Base-by-base conservation (phyloP, 2,888 invertebrate species). In the Sphaeridia pumilis region DNA sequence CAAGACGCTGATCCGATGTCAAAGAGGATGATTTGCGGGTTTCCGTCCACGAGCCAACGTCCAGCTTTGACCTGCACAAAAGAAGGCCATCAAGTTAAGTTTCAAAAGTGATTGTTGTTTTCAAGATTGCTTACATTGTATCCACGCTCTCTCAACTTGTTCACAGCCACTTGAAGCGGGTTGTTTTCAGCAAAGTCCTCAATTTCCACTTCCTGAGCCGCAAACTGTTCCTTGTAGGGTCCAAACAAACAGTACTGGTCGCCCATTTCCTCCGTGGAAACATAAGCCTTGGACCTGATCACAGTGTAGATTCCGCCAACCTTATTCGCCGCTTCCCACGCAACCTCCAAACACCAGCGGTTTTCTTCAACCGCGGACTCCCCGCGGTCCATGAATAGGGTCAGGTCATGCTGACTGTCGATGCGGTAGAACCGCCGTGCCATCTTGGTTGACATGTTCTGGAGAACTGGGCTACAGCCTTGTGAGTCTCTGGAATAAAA, bases 261-360 rank as follows among this genome's bases (percentile, higher is more conserved):
- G 0, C 98, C 98, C 79, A 97, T 81, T 74, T 99, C 98, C 69
- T 95, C 95, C 0, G 89, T 88, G 1, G 93, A 93, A 0, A 95
- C 86, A 67, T 83, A 92, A 0, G 98, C 94, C 72, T 99, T 99
- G 0, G 95, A 94, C 63, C 95, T 78, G 60, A 99, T 93, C 1
- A 99, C 98, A 0, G 97, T 98, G 72, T 99, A 98, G 68, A 99
- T 99, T 22, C 98, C 98, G 31, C 98, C 98, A 66, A 99, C 98
- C 81, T 97, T 98, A 70, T 97, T 97, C 45, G 94, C 95, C 27
- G 90, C 95, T 73, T 99, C 98, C 95, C 97, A 98, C 31, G 97
- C 92, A 10, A 89, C 81, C 74, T 98, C 98, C 70, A 99, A 97
- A 46, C 87, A 87, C 89, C 93, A 98, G 63, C 90, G 76, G 72